Conservation (phyloP, 1,140 invertebrate species). For the Drosophila littoralis region DNA sequence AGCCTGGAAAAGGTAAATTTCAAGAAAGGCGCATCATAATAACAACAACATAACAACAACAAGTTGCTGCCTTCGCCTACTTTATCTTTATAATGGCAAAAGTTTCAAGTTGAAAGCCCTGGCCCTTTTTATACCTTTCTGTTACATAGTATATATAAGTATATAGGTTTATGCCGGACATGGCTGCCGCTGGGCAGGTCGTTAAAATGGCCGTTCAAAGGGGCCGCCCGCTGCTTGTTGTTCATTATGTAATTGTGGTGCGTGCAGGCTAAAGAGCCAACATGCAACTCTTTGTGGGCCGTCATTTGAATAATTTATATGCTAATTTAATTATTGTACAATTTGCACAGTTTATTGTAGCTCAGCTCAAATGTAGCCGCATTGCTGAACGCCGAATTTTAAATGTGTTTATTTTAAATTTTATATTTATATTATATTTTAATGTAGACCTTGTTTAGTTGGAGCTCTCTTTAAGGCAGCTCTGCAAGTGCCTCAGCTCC, state of each 20-base stretch:
- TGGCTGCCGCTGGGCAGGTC: conserved; percentile 47
- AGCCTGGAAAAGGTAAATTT: conserved; percentile 32
- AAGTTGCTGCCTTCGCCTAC: conserved; percentile 33
- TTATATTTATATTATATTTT: not conserved
- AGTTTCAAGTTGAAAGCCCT: conserved; percentile 54
- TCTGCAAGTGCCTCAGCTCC: conserved; percentile 33
- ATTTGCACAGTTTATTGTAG: conserved; percentile 63
- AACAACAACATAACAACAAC: conserved; percentile 25
- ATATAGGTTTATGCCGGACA: conserved; percentile 26
- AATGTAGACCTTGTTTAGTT: not conserved
- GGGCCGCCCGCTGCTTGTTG: conserved; percentile 39
- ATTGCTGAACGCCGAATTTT: conserved; percentile 22
- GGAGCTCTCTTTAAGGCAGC: conserved; percentile 11
- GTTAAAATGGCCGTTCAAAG: conserved; percentile 56
- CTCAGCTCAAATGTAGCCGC: conserved; percentile 24
- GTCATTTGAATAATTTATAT: conserved; percentile 72
- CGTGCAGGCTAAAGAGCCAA: conserved; percentile 34
- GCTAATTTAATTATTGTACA: conserved; percentile 79
- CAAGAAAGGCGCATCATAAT: conserved; percentile 20
- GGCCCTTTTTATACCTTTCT: conserved; percentile 50
- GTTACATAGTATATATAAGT: too few species aligned
- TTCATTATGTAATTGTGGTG: conserved; percentile 79
- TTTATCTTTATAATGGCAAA: conserved; percentile 78
- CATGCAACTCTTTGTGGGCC: conserved; percentile 33
- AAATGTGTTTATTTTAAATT: conserved; percentile 17